Percentiles rank a stretch among this genome's conserved stretches.
phyloP scores from a whole-genome alignment of 2,888 invertebrate species.

The Tineola bisselliella region DNA sequence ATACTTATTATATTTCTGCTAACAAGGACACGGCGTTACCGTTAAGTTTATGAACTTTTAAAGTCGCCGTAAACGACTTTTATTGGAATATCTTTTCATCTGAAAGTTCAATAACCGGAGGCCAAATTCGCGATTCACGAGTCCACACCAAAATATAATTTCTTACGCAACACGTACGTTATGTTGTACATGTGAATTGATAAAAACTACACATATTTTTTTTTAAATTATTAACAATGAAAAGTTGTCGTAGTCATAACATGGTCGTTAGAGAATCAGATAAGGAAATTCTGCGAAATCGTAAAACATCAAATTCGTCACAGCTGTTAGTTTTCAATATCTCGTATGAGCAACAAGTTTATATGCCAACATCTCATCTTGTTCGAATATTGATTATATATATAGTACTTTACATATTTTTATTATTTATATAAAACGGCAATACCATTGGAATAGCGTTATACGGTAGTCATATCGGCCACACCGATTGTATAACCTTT shows the following conservation, averaged over 20 bases:
- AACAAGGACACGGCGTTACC: constrained; percentile 12
- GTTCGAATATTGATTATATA: neutral
- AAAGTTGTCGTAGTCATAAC: too few relatives aligned
- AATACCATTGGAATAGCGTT: neutral
- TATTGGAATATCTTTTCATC: constrained; percentile 9
- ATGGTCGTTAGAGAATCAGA: too few relatives aligned
- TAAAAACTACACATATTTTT: neutral
- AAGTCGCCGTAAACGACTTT: constrained; percentile 7
- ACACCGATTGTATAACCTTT: constrained; percentile 23
- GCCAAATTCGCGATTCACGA: neutral
- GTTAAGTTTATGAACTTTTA: constrained; percentile 12
- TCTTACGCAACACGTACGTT: neutral
- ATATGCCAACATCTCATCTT: neutral
- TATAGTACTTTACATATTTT: neutral
- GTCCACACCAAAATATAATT: neutral
- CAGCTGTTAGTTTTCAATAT: too few relatives aligned
- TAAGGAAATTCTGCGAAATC: too few relatives aligned
- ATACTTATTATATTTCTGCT: neutral
- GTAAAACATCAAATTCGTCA: too few relatives aligned
- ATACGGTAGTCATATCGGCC: neutral
- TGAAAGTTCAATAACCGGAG: constrained; percentile 5
- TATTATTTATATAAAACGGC: neutral
- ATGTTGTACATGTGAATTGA: neutral
- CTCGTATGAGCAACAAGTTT: neutral
- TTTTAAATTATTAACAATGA: neutral